phyloP scores from a whole-genome alignment of 2,113 vertebrate species.

The Tauraco erythrolophus region DNA sequence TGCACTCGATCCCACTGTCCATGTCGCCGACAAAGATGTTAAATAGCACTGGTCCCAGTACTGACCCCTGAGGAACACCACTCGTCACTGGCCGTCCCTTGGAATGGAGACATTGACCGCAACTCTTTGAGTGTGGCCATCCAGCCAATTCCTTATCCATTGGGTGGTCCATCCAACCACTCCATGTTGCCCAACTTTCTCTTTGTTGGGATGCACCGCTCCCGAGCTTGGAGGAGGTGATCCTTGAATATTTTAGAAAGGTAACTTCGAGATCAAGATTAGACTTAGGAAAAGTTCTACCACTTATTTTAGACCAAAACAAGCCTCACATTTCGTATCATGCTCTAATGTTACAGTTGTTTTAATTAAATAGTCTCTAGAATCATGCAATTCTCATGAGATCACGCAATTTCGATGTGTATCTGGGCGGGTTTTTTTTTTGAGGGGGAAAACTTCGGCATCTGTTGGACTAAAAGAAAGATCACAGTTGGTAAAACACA shows the following conservation, averaged over 20 bases:
- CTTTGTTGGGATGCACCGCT: too few relatives aligned
- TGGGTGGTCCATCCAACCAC: too few relatives aligned
- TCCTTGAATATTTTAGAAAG: background rate
- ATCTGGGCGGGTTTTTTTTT: background rate
- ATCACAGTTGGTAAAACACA: background rate
- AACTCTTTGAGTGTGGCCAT: too few relatives aligned
- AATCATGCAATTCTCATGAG: background rate
- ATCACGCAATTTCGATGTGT: background rate
- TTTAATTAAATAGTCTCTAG: background rate
- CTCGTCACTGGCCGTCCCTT: too few relatives aligned
- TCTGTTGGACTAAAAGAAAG: background rate
- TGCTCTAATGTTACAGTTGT: background rate
- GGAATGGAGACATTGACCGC: too few relatives aligned
- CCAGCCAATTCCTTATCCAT: too few relatives aligned
- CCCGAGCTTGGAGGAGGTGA: too few relatives aligned
- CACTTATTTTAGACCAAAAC: background rate
- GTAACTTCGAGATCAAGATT: background rate
- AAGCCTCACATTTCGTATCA: background rate
- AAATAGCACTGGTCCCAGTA: too few relatives aligned
- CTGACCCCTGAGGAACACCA: too few relatives aligned
- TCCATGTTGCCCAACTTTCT: too few relatives aligned
- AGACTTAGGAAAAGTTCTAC: background rate
- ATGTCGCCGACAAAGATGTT: too few relatives aligned
- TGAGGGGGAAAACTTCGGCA: background rate
- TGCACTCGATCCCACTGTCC: too few relatives aligned